Base-by-base conservation (phyloP, 2,797 vertebrate species). In the Australoheros facetus region DNA sequence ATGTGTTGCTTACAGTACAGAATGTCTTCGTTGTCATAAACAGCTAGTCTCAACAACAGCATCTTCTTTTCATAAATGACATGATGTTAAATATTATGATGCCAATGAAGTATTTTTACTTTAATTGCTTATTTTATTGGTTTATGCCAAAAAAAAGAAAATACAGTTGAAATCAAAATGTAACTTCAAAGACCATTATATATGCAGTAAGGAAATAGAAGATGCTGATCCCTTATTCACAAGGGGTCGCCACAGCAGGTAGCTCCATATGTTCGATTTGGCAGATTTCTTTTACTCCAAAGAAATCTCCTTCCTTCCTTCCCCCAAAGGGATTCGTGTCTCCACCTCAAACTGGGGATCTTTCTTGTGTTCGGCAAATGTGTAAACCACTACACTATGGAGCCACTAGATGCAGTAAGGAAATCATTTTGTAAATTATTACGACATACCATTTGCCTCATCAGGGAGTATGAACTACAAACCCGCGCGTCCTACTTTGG, bases 81-180 rank as follows among this genome's bases (percentile, higher is more conserved):
- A 92, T 87, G 58, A 88, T 85, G 87, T 89, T 88, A 73, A 93
- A 88, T 91, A 91, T 91, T 89, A 88, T 89, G 86, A 93, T 88
- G 84, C 82, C 84, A 90, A 94, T 90, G 85, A 95, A 91, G 91
- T 92, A 88, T 80, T 89, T 83, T 78, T 80, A 85, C 78, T 82
- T 89, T 82, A 78, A 91, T 90, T 77, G 75, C 77, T 85, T 88
- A 84, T 90, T 90, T 91, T 88, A 82, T 86, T 80, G 71, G 78
- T 89, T 80, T 79, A 84, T 80, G 59, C 76, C 64, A 88, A 89
- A 62, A 42, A 42, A 39, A 37, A 39, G 4, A 13, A 86, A 80
- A 88, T 86, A 86, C 66, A 88, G 86, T 83, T 88, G 64, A 88
- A 73, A 83, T 84, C 64, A 82, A 82, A 87, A 79, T 83, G 56